Conservation (phyloP, 1,140 invertebrate genomes). For the Sitobion miscanthi region DNA sequence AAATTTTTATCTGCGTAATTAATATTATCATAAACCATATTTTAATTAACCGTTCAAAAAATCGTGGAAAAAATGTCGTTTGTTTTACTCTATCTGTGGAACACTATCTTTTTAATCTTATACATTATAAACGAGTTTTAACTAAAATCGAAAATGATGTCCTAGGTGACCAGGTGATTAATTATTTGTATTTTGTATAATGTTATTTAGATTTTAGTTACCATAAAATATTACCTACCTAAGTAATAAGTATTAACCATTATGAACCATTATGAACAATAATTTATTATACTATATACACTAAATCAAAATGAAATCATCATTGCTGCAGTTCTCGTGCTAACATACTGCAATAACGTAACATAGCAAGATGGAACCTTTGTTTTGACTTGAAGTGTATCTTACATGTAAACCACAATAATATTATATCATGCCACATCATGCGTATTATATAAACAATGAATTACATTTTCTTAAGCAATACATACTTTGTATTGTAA, state of each 20-base stretch:
- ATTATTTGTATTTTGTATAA: not conserved
- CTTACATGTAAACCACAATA: not conserved
- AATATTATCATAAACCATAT: not conserved
- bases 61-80: not conserved
- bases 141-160: not conserved
- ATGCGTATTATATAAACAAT: not conserved
- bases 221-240: not conserved
- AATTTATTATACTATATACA: not conserved
- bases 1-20: not conserved
- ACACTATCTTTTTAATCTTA: not conserved
- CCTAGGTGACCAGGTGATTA: not conserved
- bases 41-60: not conserved
- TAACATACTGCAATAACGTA: not conserved
- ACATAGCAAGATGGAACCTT: too few species aligned
- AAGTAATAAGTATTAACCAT: too few species aligned
- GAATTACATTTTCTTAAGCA: not conserved
- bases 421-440: not conserved
- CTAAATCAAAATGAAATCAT: not conserved
- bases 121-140: not conserved
- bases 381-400: not conserved
- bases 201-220: not conserved
- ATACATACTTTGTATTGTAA: not conserved
- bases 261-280: not conserved
- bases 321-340: not conserved
- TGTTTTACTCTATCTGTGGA: not conserved